A percentile compares a stretch with the other conserved stretches of the same genome.
phyloP scores from a whole-genome alignment of 2,888 invertebrate genomes.

The Tenthredo distinguenda region DNA sequence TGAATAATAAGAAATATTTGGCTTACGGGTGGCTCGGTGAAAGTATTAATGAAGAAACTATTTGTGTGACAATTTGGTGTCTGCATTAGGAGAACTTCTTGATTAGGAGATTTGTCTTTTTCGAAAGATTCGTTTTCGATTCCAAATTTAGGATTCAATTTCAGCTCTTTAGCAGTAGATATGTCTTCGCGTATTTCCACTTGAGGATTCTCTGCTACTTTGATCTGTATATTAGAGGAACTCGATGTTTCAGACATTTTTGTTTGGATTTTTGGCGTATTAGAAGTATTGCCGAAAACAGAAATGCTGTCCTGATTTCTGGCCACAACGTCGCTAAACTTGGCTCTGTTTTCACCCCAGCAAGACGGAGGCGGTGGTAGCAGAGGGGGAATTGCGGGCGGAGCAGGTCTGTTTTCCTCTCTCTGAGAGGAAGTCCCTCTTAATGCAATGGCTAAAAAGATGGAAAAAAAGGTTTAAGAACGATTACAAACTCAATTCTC shows the following conservation, averaged over 20 bases:
- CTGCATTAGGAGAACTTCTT: slow-evolving; percentile 61
- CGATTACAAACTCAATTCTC: not conserved
- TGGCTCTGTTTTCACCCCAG: slow-evolving; percentile 81
- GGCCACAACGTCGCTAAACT: slow-evolving; percentile 83
- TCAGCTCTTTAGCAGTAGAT: not conserved
- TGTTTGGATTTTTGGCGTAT: slow-evolving; percentile 62
- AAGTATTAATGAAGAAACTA: slow-evolving; percentile 73
- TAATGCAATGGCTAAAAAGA: slow-evolving; percentile 55
- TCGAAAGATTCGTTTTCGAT: slow-evolving; percentile 37
- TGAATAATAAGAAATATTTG: not conserved
- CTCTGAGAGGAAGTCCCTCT: slow-evolving; percentile 62
- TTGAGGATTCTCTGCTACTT: slow-evolving; percentile 10
- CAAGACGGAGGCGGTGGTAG: slow-evolving; percentile 75
- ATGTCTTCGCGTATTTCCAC: not conserved
- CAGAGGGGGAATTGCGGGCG: slow-evolving; percentile 57
- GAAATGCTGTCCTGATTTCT: slow-evolving; percentile 77
- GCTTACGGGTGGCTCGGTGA: slow-evolving; percentile 69
- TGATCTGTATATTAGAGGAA: slow-evolving; percentile 43
- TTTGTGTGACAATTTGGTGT: slow-evolving; percentile 65
- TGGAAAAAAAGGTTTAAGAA: not conserved
- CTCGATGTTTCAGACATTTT: slow-evolving; percentile 43
- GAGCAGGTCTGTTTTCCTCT: slow-evolving; percentile 62
- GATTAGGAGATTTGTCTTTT: slow-evolving; percentile 54
- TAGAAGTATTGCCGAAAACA: slow-evolving; percentile 63
- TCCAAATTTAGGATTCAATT: slow-evolving; percentile 23